Evolutionary conservation across 2,797 vertebrate species (phyloP).

Genomic region (Chelidonichthys spinosus): DNA sequence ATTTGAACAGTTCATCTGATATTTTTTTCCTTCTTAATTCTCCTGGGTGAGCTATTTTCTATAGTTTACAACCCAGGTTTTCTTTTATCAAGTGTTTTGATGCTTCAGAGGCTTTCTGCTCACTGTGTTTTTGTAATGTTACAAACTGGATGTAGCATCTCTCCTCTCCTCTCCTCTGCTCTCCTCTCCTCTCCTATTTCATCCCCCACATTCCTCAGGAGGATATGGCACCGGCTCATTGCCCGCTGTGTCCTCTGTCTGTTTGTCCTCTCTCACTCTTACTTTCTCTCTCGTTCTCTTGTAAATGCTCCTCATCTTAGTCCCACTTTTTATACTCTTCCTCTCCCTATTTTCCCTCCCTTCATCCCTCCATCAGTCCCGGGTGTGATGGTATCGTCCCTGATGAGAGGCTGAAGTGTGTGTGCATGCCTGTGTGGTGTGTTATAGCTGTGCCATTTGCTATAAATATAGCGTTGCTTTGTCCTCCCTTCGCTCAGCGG

Average conservation of each 20-base stretch:
- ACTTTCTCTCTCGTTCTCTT: slow-evolving; percentile 19
- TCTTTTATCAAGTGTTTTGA: slow-evolving; percentile 14
- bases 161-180: slow-evolving; percentile 8
- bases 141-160: slow-evolving; percentile 5
- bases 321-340: neutral
- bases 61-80: neutral
- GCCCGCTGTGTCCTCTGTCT: slow-evolving; percentile 56
- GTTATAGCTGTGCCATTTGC: slow-evolving; percentile 19
- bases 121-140: neutral
- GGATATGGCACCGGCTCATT: slow-evolving; percentile 35
- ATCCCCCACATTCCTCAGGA: slow-evolving; percentile 23
- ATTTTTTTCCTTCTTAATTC: no score
- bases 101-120: neutral
- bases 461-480: slow-evolving; percentile 39
- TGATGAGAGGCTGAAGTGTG: slow-evolving; percentile 26
- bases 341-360: neutral
- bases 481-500: slow-evolving; percentile 24
- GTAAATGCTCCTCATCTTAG: slow-evolving; percentile 1
- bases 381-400: slow-evolving; percentile 30
- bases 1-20: neutral
- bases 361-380: slow-evolving; percentile 17
- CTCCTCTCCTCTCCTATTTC: neutral
- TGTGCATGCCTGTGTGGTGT: slow-evolving; percentile 2
- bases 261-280: slow-evolving; percentile 42
- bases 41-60: neutral